These are phyloP conservation scores for Coboldia fuscipes DNA, from an alignment of 1,140 invertebrate genomes.

Conservation along the genomic window DNA sequence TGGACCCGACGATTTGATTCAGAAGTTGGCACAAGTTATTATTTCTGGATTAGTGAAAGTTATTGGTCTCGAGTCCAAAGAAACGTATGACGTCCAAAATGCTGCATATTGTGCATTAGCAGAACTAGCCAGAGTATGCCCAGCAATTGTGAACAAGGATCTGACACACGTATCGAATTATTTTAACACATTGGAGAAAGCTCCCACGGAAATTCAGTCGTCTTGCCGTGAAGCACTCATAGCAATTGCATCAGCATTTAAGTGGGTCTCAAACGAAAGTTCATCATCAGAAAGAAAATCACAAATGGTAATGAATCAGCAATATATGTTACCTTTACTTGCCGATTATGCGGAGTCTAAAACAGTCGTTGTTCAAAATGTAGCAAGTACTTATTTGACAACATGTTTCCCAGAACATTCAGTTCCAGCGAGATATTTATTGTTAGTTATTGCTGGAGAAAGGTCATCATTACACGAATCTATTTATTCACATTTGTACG, in stretches of 20 bases:
- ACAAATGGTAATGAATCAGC: conserved; percentile 25
- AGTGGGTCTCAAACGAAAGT: conserved; percentile 15
- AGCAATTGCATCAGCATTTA: conserved; percentile 46
- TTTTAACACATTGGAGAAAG: conserved; percentile 29
- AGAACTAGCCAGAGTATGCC: conserved; percentile 38
- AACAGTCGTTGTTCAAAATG: conserved; percentile 50
- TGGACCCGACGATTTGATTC: conserved; percentile 31
- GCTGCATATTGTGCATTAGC: conserved; percentile 16
- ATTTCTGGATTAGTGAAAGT: conserved; percentile 47
- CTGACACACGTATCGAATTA: conserved; percentile 15
- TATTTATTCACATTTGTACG: conserved; percentile 16
- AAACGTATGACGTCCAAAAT: conserved; percentile 20
- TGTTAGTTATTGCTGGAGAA: conserved; percentile 70
- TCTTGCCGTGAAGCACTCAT: conserved; percentile 47
- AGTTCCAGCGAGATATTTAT: conserved; percentile 57
- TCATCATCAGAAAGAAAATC: conserved; percentile 7
- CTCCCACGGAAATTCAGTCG: conserved; percentile 31
- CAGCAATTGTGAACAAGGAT: conserved; percentile 38
- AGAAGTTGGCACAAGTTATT: conserved; percentile 37
- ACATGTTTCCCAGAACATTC: conserved; percentile 62
- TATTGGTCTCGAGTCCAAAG: conserved; percentile 29
- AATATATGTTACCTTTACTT: conserved; percentile 26
- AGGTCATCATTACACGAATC: conserved; percentile 24
- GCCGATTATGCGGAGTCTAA: conserved; percentile 34
- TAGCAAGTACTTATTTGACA: conserved; percentile 61